Conservation (phyloP, 2,113 vertebrate genomes). For the Rhadina sibilatrix region DNA sequence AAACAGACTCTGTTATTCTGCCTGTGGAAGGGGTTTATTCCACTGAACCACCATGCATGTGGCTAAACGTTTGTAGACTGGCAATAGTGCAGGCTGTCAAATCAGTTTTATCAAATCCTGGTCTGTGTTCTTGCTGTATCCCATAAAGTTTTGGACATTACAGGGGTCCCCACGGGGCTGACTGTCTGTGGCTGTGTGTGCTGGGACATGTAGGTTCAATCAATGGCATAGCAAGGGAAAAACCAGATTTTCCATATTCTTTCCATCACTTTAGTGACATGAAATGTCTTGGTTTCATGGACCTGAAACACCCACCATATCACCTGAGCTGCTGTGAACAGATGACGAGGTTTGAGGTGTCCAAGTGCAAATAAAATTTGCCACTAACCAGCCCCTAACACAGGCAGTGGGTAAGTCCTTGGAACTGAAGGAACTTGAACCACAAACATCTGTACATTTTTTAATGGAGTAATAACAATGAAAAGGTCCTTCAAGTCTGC, state of each 20-base stretch:
- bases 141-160: neutral
- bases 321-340: neutral
- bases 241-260: neutral
- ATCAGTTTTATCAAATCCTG: neutral
- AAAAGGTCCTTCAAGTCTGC: neutral
- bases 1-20: neutral
- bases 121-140: neutral
- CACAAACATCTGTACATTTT: neutral
- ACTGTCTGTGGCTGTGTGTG: fast-evolving
- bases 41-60: neutral
- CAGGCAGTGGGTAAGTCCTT: neutral
- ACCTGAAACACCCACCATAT: neutral
- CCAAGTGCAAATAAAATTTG: neutral
- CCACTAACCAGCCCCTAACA: neutral
- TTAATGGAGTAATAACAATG: neutral
- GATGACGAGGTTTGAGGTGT: neutral
- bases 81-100: neutral
- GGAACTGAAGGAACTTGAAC: neutral
- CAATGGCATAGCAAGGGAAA: neutral
- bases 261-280: fast-evolving
- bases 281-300: fast-evolving
- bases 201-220: fast-evolving
- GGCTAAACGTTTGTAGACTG: neutral
- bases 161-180: neutral
- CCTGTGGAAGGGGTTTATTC: neutral